Conservation (phyloP, 2,888 invertebrate species). For the Drepanosiphum platanoidis region DNA sequence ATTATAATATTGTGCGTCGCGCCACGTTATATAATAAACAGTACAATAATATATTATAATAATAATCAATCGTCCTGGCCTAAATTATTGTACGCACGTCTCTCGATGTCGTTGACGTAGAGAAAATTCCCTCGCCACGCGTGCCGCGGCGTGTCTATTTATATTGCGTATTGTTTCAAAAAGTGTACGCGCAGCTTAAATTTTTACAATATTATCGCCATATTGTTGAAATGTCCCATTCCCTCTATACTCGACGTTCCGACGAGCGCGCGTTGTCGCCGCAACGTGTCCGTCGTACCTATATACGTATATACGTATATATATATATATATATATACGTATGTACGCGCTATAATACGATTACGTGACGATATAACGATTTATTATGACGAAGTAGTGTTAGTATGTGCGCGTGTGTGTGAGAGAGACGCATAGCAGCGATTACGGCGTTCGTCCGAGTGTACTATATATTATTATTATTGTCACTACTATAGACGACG, state of each 20-base stretch:
- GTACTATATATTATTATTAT: not conserved
- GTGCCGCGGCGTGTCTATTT: too few species aligned
- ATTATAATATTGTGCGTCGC: too few species aligned
- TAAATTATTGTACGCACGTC: too few species aligned
- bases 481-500: not conserved
- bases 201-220: not conserved
- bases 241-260: too few species aligned
- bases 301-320: not conserved
- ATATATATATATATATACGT: not conserved
- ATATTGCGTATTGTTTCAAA: too few species aligned
- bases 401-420: not conserved
- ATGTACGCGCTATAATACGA: not conserved
- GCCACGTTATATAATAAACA: too few species aligned
- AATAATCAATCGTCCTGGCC: too few species aligned
- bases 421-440: not conserved
- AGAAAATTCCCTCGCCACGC: too few species aligned
- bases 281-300: not conserved
- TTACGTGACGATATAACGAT: constrained; percentile 32
- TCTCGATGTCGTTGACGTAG: too few species aligned
- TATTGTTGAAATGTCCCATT: not conserved
- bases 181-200: too few species aligned
- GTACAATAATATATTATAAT: too few species aligned
- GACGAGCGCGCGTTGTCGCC: not conserved
- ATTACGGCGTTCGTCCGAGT: constrained; percentile 2
- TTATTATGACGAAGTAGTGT: constrained; percentile 23